Percentiles rank a stretch among this genome's conserved stretches.
Evolutionary conservation across 2,888 invertebrate genomes (phyloP).

Genomic region (Octodonta nipae): DNA sequence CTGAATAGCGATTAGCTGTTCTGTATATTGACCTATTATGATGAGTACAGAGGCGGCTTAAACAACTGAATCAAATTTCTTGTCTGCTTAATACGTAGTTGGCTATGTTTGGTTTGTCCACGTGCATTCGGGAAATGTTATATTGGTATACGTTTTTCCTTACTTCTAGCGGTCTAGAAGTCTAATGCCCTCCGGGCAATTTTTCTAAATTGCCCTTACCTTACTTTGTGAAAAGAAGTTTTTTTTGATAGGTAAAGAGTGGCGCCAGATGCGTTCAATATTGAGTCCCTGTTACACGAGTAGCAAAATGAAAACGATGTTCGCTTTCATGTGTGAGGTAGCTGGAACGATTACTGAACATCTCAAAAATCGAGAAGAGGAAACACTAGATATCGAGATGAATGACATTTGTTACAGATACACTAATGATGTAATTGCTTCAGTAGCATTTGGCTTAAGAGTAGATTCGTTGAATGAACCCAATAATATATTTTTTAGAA

Average conservation of each 20-base stretch:
- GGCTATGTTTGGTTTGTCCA: too few relatives aligned
- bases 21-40: too few relatives aligned
- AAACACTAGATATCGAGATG: not conserved
- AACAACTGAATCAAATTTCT: too few relatives aligned
- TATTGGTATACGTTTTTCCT: too few relatives aligned
- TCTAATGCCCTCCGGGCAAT: too few relatives aligned
- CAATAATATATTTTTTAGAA: not conserved
- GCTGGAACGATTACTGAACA: not conserved
- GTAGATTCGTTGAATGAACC: not conserved
- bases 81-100: too few relatives aligned
- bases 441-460: not conserved
- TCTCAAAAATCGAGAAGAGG: not conserved
- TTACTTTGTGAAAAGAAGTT: too few relatives aligned
- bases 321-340: not conserved
- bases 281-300: slow-evolving; percentile 45
- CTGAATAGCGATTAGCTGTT: too few relatives aligned
- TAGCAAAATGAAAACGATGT: slow-evolving; percentile 43
- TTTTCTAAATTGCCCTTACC: too few relatives aligned
- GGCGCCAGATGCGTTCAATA: slow-evolving; percentile 36
- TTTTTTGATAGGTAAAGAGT: slow-evolving; percentile 6
- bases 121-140: too few relatives aligned
- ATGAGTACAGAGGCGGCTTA: too few relatives aligned
- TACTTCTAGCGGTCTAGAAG: too few relatives aligned
- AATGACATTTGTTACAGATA: not conserved
- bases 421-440: not conserved